phyloP scores from a whole-genome alignment of 2,888 invertebrate genomes.

The Allophyes oxyacanthae region DNA sequence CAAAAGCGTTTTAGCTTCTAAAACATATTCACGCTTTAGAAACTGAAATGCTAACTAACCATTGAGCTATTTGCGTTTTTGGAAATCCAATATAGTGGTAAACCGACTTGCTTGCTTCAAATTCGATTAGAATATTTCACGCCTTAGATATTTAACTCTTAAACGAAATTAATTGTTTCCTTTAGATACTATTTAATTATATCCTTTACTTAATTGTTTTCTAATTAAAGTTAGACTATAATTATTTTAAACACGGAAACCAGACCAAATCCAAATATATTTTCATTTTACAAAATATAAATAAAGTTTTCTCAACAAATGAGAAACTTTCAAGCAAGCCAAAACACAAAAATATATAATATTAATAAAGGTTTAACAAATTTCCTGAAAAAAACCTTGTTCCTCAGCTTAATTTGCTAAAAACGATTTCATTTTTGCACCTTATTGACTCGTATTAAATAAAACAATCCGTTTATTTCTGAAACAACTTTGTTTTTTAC shows the following conservation, averaged over 20 bases:
- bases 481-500: slow-evolving; percentile 10
- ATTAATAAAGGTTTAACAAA: too few species aligned
- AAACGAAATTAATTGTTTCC: slow-evolving; percentile 32
- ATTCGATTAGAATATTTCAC: slow-evolving; percentile 29
- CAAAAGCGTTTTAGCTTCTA: slow-evolving; percentile 36
- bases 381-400: too few species aligned
- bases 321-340: too few species aligned
- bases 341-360: too few species aligned
- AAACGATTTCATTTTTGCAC: not conserved
- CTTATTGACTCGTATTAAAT: slow-evolving; percentile 17
- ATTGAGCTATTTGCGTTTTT: slow-evolving; percentile 39
- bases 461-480: slow-evolving; percentile 21
- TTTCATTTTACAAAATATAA: too few species aligned
- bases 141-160: slow-evolving; percentile 11
- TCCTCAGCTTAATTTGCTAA: not conserved
- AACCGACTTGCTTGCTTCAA: slow-evolving; percentile 25
- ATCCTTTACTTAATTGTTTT: not conserved
- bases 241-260: slow-evolving; percentile 4
- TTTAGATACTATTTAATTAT: slow-evolving; percentile 15
- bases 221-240: not conserved
- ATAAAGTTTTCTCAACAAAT: too few species aligned
- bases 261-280: too few species aligned
- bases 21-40: slow-evolving; percentile 32
- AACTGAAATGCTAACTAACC: slow-evolving; percentile 34
- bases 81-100: slow-evolving; percentile 36